A percentile compares a stretch with the other conserved stretches of the same genome.
Conservation (phyloP, 2,113 vertebrate species). For the Spea multiplicata region DNA sequence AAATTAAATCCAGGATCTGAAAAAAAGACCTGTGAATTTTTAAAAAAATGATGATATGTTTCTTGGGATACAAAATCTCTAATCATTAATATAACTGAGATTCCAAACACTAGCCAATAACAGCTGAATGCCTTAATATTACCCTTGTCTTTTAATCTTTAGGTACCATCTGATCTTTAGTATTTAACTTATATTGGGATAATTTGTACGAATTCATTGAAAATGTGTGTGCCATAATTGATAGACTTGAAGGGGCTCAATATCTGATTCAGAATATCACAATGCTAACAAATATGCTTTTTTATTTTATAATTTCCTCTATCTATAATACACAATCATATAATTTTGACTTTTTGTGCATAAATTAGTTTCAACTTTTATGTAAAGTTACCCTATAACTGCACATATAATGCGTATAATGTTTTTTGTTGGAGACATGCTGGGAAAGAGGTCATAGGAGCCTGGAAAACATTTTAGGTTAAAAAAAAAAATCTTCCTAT, state of each 20-base stretch:
- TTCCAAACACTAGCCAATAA: conserved; percentile 72
- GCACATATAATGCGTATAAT: too few relatives aligned
- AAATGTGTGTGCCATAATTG: conserved; percentile 65
- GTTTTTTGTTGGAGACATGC: too few relatives aligned
- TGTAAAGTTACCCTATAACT: too few relatives aligned
- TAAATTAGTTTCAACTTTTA: too few relatives aligned
- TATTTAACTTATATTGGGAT: conserved; percentile 59
- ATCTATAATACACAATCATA: too few relatives aligned
- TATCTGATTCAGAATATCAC: too few relatives aligned
- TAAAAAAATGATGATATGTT: conserved; percentile 57
- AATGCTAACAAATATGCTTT: too few relatives aligned
- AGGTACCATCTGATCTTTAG: conserved; percentile 68
- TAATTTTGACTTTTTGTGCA: too few relatives aligned
- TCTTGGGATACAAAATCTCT: conserved; percentile 63
- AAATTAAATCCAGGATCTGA: conserved; percentile 70
- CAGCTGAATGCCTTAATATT: conserved; percentile 61
- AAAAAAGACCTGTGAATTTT: conserved; percentile 66
- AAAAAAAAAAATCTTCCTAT: conserved; percentile 32
- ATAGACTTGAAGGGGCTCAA: conserved; percentile 60
- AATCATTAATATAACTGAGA: conserved; percentile 76
- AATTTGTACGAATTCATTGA: conserved; percentile 72
- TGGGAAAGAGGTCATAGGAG: too few relatives aligned
- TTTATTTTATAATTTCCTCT: too few relatives aligned
- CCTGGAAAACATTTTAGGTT: too few relatives aligned
- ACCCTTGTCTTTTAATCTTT: conserved; percentile 59